Percentiles rank a stretch among this genome's conserved stretches.
These are phyloP conservation scores for Scopus umbretta DNA, from an alignment of 2,113 vertebrate genomes.

Conservation along the genomic window DNA sequence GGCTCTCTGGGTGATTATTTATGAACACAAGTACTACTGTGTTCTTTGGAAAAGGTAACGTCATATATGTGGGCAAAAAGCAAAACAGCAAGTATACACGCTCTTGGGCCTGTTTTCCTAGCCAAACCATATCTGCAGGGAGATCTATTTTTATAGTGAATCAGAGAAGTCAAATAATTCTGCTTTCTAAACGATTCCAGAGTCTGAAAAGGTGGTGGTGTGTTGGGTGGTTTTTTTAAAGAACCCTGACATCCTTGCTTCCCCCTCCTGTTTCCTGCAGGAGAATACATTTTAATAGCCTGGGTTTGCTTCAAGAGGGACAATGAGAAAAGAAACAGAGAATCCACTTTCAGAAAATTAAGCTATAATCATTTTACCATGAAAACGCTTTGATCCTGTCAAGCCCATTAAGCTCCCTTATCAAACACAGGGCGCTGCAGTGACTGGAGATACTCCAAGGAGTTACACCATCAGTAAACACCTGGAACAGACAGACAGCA, in stretches of 20 bases:
- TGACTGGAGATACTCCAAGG: background rate
- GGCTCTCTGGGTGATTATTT: background rate
- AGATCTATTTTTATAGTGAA: background rate
- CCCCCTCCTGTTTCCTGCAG: background rate
- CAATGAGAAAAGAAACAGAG: conserved; percentile 6
- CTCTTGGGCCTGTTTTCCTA: background rate
- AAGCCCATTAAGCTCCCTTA: conserved; percentile 42
- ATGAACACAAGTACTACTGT: background rate
- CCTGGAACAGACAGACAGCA: conserved; percentile 56
- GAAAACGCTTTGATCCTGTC: conserved; percentile 32
- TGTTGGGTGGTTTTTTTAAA: background rate
- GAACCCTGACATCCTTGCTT: background rate
- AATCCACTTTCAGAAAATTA: conserved; percentile 29
- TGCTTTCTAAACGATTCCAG: background rate
- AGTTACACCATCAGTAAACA: conserved; percentile 35
- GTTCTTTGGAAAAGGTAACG: background rate
- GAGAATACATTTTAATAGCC: background rate
- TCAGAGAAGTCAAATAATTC: background rate
- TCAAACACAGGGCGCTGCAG: background rate
- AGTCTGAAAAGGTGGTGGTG: background rate
- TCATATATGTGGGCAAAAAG: background rate
- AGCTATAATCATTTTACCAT: conserved; percentile 41
- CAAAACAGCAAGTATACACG: background rate
- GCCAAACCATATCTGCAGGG: background rate
- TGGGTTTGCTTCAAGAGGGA: background rate